A percentile compares a stretch with the other conserved stretches of the same genome.
These are phyloP conservation scores for Melospiza melodia DNA, from an alignment of 2,113 vertebrate genomes.

Conservation along the genomic window DNA sequence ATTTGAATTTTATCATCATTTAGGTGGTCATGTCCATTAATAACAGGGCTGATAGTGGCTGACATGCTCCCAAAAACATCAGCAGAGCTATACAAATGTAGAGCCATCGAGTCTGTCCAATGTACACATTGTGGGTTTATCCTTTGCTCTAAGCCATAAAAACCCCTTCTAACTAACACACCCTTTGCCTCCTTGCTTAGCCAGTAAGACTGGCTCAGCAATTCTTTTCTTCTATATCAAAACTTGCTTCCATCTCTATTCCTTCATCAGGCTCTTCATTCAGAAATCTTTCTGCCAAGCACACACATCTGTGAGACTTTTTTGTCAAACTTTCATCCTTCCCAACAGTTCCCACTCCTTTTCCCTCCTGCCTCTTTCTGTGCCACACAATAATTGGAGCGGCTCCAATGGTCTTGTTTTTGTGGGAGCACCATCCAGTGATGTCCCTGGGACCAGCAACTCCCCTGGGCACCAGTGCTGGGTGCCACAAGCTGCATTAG, in stretches of 20 bases:
- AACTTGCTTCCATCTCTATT: no score
- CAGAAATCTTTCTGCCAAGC: no score
- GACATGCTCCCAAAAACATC: background rate
- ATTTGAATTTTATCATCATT: background rate
- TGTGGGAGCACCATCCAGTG: background rate
- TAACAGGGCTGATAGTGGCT: background rate
- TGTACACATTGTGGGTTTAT: background rate
- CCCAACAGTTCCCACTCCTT: background rate
- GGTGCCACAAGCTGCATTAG: background rate
- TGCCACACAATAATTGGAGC: accelerated
- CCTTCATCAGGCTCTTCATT: no score
- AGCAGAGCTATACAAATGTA: background rate
- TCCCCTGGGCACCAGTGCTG: background rate
- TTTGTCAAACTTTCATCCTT: no score
- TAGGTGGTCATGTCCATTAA: background rate
- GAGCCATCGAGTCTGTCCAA: background rate
- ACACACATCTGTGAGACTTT: no score
- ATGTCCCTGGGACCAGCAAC: background rate
- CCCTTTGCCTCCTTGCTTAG: no score
- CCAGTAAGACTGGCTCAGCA: no score
- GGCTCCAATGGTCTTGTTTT: background rate
- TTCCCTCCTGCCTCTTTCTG: background rate
- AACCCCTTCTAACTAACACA: no score
- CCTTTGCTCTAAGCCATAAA: no score
- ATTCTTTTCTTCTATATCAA: no score